Evolutionary conservation across 1,140 invertebrate species (phyloP), one percentile per base, ranked within the genome.

Genomic region (Heliothis virescens): DNA sequence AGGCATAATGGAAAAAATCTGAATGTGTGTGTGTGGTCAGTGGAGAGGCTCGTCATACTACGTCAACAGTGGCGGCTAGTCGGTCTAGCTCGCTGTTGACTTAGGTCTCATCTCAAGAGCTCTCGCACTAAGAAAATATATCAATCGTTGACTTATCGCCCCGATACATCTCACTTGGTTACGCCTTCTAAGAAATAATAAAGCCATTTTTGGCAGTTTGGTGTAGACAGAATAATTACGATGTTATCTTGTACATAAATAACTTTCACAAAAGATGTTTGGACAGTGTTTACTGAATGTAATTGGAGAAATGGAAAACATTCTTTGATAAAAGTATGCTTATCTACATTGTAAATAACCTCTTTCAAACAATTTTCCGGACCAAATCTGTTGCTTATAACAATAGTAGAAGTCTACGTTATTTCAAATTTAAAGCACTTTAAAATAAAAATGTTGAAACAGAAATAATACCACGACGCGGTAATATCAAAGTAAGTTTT

Each of bases 161-260:
- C 34, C 34, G 34, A 41, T 41, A 41, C 34, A 41, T 41, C 34
- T 41, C 34, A 41, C 34, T 41, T 41, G 5, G 34, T 41, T 41
- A 41, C 21, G n/a, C 13, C 26, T 59, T 59, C 57, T 59, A 13
- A 26, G 57, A 59, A 59, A 59, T 59, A 10, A 59, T 26, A 59
- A 59, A 59, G 57, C 21, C n/a, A 10, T 59, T 59, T 26, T 59
- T 12, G 21, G 13, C 26, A n/a, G n/a, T 11, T 59, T 2, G 16
- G 11, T 9, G 26, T 26, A 12, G 57, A 59, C 21, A 57, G 10
- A 41, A 41, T 41, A 41, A 41, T 41, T 41, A 41, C 34, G 34
- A 41, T 41, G 5, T 41, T 41, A 41, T 41, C 34, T 41, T 41
- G 34, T 41, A 41, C 34, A 41, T 41, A 41, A 41, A 41, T 41